phyloP scores from a whole-genome alignment of 2,797 vertebrate species.

The Bovichtus variegatus region DNA sequence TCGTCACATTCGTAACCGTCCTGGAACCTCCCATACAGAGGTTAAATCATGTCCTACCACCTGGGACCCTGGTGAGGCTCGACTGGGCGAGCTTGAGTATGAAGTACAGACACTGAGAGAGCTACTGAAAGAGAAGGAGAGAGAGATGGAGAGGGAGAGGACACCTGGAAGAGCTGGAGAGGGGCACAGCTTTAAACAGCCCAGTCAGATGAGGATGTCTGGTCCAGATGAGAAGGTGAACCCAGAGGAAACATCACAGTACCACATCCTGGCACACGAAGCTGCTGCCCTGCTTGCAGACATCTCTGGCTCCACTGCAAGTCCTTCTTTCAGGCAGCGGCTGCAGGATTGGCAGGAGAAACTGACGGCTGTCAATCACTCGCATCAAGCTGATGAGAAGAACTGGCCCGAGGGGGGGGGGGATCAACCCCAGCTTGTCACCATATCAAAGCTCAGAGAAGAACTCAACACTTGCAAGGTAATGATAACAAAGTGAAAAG shows the following conservation, averaged over 20 bases:
- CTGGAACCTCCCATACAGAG: conserved; percentile 67
- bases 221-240: conserved; percentile 75
- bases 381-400: conserved; percentile 49
- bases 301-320: conserved; percentile 69
- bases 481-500: background rate
- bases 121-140: conserved; percentile 87
- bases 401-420: conserved; percentile 41
- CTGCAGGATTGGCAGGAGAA: conserved; percentile 87
- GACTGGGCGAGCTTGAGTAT: conserved; percentile 88
- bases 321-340: conserved; percentile 75
- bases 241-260: conserved; percentile 77
- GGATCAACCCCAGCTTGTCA: conserved; percentile 76
- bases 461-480: conserved; percentile 91
- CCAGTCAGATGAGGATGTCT: conserved; percentile 40
- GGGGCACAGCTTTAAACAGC: conserved; percentile 63
- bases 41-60: conserved; percentile 55
- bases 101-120: conserved; percentile 88
- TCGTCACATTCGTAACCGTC: conserved; percentile 89
- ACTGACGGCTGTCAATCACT: conserved; percentile 78
- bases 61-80: conserved; percentile 85
- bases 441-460: conserved; percentile 84
- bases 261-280: conserved; percentile 85
- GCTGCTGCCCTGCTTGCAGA: conserved; percentile 86
- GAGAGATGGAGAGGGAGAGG: conserved; percentile 79
- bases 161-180: conserved; percentile 41